Evolutionary conservation across 2,797 vertebrate genomes (phyloP).

Genomic region (Rhinella marina): DNA sequence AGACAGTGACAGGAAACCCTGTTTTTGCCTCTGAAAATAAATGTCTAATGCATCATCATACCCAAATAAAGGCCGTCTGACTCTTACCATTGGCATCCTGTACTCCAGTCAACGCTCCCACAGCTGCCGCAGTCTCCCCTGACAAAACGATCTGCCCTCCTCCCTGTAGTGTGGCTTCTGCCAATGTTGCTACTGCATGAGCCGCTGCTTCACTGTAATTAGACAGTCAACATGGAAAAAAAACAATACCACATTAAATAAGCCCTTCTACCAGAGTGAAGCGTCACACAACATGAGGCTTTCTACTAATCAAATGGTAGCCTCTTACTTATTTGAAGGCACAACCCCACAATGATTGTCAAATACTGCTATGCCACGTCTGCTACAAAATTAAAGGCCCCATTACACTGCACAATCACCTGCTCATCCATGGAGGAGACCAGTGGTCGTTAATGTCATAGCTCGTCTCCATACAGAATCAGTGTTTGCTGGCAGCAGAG

Average conservation of each 20-base stretch:
- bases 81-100: constrained; percentile 94
- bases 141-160: constrained; percentile 97
- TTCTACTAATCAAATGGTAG: no score
- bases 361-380: no score
- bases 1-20: not conserved
- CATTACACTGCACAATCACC: no score
- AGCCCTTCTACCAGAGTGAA: not conserved
- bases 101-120: constrained; percentile 94
- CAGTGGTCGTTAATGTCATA: no score
- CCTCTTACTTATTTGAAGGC: no score
- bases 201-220: constrained; percentile 92
- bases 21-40: not conserved
- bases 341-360: no score
- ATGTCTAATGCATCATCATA: not conserved
- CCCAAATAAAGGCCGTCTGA: not conserved
- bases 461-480: no score
- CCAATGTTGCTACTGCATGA: constrained; percentile 94
- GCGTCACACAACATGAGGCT: no score
- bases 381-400: no score
- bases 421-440: no score
- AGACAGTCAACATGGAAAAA: constrained; percentile 35
- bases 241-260: constrained; percentile 32
- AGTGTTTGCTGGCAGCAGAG: no score
- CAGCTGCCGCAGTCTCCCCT: constrained; percentile 93
- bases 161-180: constrained; percentile 95